Evolutionary conservation across 2,888 invertebrate genomes (phyloP).

Genomic region (Amiota communis): DNA sequence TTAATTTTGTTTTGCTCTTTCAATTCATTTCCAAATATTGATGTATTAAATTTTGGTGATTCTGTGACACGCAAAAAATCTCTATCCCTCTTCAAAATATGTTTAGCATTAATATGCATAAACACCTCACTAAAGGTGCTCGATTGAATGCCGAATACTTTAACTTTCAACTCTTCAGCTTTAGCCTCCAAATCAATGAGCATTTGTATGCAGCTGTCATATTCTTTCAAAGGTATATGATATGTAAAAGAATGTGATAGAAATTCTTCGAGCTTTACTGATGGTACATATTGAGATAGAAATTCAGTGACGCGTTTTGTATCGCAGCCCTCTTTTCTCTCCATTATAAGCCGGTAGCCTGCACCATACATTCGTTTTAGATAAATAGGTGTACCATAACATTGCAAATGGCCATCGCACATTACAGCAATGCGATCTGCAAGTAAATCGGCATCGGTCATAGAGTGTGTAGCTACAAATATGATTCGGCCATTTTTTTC

Average conservation of each 20-base stretch:
- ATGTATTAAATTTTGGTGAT: conserved; percentile 20
- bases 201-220: conserved; percentile 78
- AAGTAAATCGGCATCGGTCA: conserved; percentile 90
- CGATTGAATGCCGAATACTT: conserved; percentile 85
- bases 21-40: conserved; percentile 12
- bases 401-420: conserved; percentile 83
- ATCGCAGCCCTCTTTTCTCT: conserved; percentile 75
- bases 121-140: conserved; percentile 92
- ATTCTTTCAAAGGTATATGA: conserved; percentile 77
- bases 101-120: conserved; percentile 77
- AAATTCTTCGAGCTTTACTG: conserved; percentile 78
- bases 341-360: conserved; percentile 80
- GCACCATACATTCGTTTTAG: conserved; percentile 86
- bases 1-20: neutral
- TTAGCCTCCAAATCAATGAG: conserved; percentile 79
- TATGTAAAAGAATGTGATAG: conserved; percentile 84
- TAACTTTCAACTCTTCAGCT: conserved; percentile 76
- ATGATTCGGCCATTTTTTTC: conserved; percentile 84
- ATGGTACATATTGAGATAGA: conserved; percentile 78
- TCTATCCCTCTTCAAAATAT: neutral
- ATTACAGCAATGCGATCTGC: conserved; percentile 90
- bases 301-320: conserved; percentile 75
- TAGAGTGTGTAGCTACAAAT: conserved; percentile 86
- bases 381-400: conserved; percentile 84
- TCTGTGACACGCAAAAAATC: neutral